A percentile compares a stretch with the other conserved stretches of the same genome.
These are phyloP conservation scores for Telmatochromis sp. DNA, from an alignment of 2,113 vertebrate species.

Conservation along the genomic window DNA sequence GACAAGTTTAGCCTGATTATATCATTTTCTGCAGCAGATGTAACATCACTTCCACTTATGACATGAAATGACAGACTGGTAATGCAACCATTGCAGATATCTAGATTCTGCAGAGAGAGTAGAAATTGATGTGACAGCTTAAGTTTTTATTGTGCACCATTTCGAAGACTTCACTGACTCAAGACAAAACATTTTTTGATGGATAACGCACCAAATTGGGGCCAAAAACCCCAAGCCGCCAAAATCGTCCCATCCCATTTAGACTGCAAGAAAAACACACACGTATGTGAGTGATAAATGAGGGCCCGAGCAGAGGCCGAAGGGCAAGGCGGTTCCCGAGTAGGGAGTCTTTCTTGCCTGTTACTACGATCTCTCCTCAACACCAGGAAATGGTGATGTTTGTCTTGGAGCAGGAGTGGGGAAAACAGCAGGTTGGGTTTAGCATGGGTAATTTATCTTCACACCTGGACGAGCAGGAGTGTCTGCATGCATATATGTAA, in stretches of 20 bases:
- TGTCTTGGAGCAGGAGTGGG: slow-evolving; percentile 23
- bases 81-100: slow-evolving; percentile 17
- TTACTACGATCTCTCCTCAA: slow-evolving; percentile 6
- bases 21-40: neutral
- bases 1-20: slow-evolving; percentile 6
- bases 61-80: slow-evolving; percentile 5
- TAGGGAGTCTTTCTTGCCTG: slow-evolving; percentile 9
- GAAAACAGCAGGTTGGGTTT: slow-evolving; percentile 36
- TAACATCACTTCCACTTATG: neutral
- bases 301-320: slow-evolving; percentile 43
- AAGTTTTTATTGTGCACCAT: neutral
- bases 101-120: neutral
- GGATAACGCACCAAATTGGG: slow-evolving; percentile 23
- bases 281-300: slow-evolving; percentile 45
- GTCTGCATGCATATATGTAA: neutral
- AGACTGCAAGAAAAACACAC: slow-evolving; percentile 44
- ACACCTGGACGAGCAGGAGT: neutral
- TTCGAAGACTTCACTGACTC: neutral
- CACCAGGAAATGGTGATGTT: slow-evolving; percentile 45
- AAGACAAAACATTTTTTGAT: neutral
- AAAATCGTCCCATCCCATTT: neutral
- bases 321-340: slow-evolving; percentile 37
- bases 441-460: slow-evolving; percentile 25
- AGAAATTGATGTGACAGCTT: slow-evolving; percentile 23
- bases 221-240: slow-evolving; percentile 1